Evolutionary conservation across 1,140 invertebrate genomes (phyloP).

Genomic region (Dolichoris vasculosae): DNA sequence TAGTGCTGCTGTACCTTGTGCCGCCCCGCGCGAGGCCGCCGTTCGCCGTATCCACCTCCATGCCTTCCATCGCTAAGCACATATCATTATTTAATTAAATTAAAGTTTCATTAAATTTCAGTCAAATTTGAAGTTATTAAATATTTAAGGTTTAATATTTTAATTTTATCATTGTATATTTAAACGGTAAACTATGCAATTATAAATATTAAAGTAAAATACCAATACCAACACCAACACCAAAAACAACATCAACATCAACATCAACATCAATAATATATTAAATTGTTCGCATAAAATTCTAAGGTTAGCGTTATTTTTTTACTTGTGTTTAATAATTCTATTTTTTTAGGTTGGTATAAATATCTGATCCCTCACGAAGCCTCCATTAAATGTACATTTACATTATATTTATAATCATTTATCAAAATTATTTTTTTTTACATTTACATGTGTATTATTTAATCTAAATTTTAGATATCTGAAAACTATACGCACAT

Average conservation of each 20-base stretch:
- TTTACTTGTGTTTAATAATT: no score
- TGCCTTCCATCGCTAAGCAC: constrained; percentile 62
- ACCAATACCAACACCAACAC: no score
- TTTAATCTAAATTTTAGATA: background rate
- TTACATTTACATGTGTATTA: background rate
- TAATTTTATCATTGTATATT: background rate
- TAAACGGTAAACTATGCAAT: background rate
- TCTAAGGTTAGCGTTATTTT: no score
- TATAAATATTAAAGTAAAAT: no score
- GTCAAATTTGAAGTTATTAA: no score
- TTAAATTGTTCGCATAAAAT: no score
- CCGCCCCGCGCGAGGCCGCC: constrained; percentile 65
- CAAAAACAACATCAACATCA: no score
- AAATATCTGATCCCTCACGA: background rate
- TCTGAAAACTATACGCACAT: background rate
- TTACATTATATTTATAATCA: background rate
- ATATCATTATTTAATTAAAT: background rate
- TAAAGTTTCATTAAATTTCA: no score
- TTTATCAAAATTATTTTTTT: background rate
- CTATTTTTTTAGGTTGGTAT: background rate
- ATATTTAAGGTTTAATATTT: no score
- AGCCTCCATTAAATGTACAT: background rate
- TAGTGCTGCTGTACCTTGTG: constrained; percentile 73
- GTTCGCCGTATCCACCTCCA: constrained; percentile 66
- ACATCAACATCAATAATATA: no score